Conservation (phyloP, 2,797 vertebrate genomes). For the Orestias chungarensis region DNA sequence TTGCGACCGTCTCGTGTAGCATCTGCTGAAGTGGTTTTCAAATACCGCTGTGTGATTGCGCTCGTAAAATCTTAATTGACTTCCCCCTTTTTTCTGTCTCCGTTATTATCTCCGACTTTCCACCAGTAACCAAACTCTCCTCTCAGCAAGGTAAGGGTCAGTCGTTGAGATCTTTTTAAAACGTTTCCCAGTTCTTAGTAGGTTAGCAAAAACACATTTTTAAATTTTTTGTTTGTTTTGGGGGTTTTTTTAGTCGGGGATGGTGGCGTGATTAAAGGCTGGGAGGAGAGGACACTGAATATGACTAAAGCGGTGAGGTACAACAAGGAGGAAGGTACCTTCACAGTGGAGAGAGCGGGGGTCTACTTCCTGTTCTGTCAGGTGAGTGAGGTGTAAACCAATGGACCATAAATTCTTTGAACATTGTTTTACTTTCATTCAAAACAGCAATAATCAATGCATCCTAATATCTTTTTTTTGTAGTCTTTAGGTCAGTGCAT, state of each 20-base stretch:
- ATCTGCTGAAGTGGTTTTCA: slow-evolving; percentile 76
- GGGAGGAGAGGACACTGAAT: slow-evolving; percentile 87
- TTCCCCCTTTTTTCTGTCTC: slow-evolving; percentile 56
- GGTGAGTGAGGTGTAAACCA: slow-evolving; percentile 77
- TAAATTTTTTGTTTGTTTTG: slow-evolving; percentile 35
- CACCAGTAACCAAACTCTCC: slow-evolving; percentile 80
- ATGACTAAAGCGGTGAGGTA: slow-evolving; percentile 87
- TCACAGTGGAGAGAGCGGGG: slow-evolving; percentile 83
- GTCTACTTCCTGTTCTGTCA: slow-evolving; percentile 94
- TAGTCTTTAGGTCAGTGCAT: neutral
- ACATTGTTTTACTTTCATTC: neutral
- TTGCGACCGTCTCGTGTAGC: slow-evolving; percentile 63
- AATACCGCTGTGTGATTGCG: slow-evolving; percentile 65
- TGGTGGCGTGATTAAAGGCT: slow-evolving; percentile 88
- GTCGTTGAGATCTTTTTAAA: slow-evolving; percentile 38
- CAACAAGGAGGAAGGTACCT: slow-evolving; percentile 83
- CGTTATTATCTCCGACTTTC: slow-evolving; percentile 53
- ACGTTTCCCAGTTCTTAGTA: neutral
- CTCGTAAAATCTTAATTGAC: slow-evolving; percentile 73
- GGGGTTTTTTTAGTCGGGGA: slow-evolving; percentile 80
- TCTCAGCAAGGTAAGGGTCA: slow-evolving; percentile 79
- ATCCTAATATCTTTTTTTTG: neutral
- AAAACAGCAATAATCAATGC: neutral
- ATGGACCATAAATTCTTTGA: neutral
- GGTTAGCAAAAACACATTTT: slow-evolving; percentile 30